phyloP scores from a whole-genome alignment of 53 echinoderm and acorn worm genomes.

The Temnopleurus reevesii region DNA sequence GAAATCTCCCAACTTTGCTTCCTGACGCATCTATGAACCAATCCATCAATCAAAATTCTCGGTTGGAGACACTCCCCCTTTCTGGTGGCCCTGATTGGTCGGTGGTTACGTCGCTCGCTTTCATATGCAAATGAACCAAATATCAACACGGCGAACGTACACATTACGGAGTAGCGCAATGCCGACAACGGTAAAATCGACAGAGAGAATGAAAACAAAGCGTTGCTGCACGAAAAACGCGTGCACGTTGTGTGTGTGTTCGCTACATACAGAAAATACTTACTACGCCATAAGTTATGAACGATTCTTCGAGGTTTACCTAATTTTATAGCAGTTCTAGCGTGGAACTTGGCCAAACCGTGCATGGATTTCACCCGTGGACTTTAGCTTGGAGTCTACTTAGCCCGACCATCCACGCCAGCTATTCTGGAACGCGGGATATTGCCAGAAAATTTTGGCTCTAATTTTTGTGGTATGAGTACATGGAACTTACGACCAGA shows the following conservation, averaged over 20 bases:
- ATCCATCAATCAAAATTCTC: constrained; percentile 68
- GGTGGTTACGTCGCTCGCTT: constrained; percentile 60
- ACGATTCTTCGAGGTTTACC: background rate
- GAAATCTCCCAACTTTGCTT: constrained; percentile 63
- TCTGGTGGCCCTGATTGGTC: constrained; percentile 59
- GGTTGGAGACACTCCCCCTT: constrained; percentile 51
- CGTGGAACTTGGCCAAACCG: constrained; percentile 75
- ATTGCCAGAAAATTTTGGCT: constrained; percentile 64
- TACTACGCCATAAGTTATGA: constrained; percentile 95
- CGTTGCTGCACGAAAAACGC: constrained; percentile 21
- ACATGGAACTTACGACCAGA: constrained; percentile 85
- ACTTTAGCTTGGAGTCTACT: constrained; percentile 60
- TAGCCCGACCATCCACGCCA: constrained; percentile 24
- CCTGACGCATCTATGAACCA: constrained; percentile 57
- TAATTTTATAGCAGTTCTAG: constrained; percentile 45
- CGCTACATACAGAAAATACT: constrained; percentile 56
- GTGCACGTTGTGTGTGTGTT: constrained; percentile 22
- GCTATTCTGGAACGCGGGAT: constrained; percentile 54
- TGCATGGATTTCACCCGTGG: constrained; percentile 64
- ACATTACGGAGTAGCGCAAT: background rate
- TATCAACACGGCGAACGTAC: constrained; percentile 12
- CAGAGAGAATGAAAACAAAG: constrained; percentile 45
- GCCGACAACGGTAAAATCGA: background rate
- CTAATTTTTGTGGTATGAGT: constrained; percentile 81
- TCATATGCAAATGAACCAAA: constrained; percentile 75